Evolutionary conservation across 1,140 invertebrate species (phyloP), one percentile per base, ranked within the genome.

Genomic region (Drosophila teissieri): DNA sequence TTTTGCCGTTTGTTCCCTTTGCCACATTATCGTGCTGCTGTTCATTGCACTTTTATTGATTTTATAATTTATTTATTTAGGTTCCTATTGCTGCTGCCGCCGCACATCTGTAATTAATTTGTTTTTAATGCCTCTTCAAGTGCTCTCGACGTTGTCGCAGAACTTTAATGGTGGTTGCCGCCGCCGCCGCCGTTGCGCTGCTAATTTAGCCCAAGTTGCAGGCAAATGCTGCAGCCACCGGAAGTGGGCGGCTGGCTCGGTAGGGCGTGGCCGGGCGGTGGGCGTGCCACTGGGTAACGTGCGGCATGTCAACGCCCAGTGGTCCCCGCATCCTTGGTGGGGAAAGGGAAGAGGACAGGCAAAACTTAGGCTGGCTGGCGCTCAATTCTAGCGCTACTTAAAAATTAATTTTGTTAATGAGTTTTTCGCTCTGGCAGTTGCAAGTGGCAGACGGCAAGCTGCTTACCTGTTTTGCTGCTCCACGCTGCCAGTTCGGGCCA

Each of bases 371-470:
- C 48, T 58, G 54, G 61, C 74, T 82, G 83, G 60, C 79, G 77
- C 84, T 88, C 77, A 80, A 77, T 89, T 74, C 76, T 73, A 70
- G 84, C 76, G 63, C 80, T 84, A 89, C 84, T 89, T 89, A 89
- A 89, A 89, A 89, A 89, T 89, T 89, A 89, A 89, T 89, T 89
- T 89, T 84, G 84, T 80, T 89, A 89, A 89, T 89, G 84, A 89
- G 84, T 89, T 89, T 89, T 84, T 84, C 80, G 77, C 72, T 53
- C 46, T 53, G 72, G 60, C 34, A 73, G 48, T 72, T 73, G 67
- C 52, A 56, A 58, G 61, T 75, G 45, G 55, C 48, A 40, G 42
- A 31, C 54, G 54, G 62, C 73, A 74, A 86, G 69, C 68, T 61
- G 79, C 83, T 88, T 86, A 88, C 78, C 81, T 88, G 73, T 60